Conservation (phyloP, 2,888 invertebrate species). For the Perithous albicinctus region DNA sequence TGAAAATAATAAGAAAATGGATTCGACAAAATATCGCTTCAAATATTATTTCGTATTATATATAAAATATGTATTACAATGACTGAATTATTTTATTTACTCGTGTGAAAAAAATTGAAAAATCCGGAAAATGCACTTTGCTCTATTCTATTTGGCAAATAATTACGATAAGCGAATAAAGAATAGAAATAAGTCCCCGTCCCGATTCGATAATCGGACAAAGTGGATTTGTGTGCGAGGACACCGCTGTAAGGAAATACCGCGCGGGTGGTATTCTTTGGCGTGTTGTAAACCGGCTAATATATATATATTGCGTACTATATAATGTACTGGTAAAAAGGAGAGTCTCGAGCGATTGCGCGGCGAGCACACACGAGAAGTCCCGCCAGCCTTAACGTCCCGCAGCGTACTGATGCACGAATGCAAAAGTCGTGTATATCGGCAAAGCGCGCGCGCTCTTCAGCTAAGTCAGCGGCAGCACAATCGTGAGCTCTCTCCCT, state of each 20-base stretch:
- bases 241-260: background rate
- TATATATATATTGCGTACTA: background rate
- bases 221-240: background rate
- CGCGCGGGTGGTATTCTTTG: background rate
- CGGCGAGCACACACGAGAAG: slow-evolving; percentile 43
- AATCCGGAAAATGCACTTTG: background rate
- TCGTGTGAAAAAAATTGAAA: too few relatives aligned
- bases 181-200: background rate
- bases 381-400: slow-evolving; percentile 74
- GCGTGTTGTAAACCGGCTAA: background rate
- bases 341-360: background rate
- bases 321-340: background rate
- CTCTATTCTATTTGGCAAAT: background rate
- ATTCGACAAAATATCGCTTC: too few relatives aligned
- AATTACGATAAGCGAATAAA: background rate
- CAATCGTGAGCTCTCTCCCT: too few relatives aligned
- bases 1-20: too few relatives aligned
- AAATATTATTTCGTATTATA: too few relatives aligned
- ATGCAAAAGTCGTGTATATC: slow-evolving; percentile 51
- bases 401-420: slow-evolving; percentile 74
- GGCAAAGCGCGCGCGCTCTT: slow-evolving; percentile 72
- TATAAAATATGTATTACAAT: too few relatives aligned
- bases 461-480: slow-evolving; percentile 62
- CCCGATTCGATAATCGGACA: background rate
- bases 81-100: too few relatives aligned